Percentiles rank a stretch among this genome's conserved stretches.
Conservation (phyloP, 2,888 invertebrate genomes). For the Pyrocoelia pectoralis region DNA sequence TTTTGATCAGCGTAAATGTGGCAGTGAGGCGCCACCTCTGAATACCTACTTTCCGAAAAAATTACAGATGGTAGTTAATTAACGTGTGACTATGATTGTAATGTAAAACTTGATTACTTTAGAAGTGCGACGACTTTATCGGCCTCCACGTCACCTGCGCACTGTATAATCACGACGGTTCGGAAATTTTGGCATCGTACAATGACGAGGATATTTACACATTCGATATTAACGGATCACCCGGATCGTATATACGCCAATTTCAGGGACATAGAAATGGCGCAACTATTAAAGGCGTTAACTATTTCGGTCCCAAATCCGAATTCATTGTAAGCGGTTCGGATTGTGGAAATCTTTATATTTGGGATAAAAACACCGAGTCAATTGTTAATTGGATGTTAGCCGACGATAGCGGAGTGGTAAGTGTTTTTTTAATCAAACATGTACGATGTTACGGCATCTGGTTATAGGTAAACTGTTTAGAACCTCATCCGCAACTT, state of each 20-base stretch:
- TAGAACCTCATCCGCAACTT: slow-evolving; percentile 88
- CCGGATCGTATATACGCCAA: slow-evolving; percentile 64
- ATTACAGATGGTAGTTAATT: slow-evolving; percentile 12
- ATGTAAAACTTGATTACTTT: slow-evolving; percentile 6
- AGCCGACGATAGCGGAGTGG: slow-evolving; percentile 85
- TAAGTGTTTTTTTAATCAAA: no score
- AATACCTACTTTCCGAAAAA: slow-evolving; percentile 50
- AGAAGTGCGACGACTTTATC: slow-evolving; percentile 43
- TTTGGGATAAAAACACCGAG: slow-evolving; percentile 91
- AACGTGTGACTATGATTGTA: not conserved
- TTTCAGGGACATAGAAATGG: slow-evolving; percentile 72
- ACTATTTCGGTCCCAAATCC: slow-evolving; percentile 91
- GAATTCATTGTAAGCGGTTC: slow-evolving; percentile 94
- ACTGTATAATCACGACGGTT: slow-evolving; percentile 89
- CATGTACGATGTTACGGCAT: no score
- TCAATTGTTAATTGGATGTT: slow-evolving; percentile 88
- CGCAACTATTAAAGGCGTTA: slow-evolving; percentile 87
- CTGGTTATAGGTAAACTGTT: slow-evolving; percentile 79
- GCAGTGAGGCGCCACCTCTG: slow-evolving; percentile 42
- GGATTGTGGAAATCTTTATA: slow-evolving; percentile 87
- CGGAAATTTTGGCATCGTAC: slow-evolving; percentile 91
- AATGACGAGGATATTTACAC: slow-evolving; percentile 93
- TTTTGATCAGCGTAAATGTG: slow-evolving; percentile 73
- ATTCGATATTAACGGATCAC: slow-evolving; percentile 71
- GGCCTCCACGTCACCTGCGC: slow-evolving; percentile 83